Conservation (phyloP, 2,797 vertebrate species). For the Pterois miles region DNA sequence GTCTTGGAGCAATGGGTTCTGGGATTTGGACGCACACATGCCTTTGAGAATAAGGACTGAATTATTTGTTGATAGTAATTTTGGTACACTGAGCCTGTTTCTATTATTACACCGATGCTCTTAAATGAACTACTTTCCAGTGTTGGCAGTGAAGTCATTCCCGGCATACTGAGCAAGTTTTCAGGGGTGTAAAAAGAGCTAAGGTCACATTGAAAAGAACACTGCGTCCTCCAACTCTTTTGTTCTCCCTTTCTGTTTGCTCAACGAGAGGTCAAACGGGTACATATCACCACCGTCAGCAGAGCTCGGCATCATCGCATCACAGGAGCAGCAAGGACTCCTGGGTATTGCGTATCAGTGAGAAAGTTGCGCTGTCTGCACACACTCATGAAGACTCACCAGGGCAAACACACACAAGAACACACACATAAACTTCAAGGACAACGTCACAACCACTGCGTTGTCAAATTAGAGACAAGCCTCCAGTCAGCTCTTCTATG, state of each 20-base stretch:
- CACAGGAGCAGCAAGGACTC: slow-evolving; percentile 29
- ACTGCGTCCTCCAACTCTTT: slow-evolving; percentile 9
- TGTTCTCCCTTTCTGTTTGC: slow-evolving; percentile 26
- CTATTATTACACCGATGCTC: slow-evolving; percentile 6
- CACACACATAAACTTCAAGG: slow-evolving; percentile 19
- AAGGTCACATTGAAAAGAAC: slow-evolving; percentile 47
- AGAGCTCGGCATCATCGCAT: slow-evolving; percentile 16
- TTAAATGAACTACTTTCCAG: slow-evolving; percentile 1
- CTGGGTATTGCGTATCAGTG: slow-evolving; percentile 35
- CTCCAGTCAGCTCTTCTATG: neutral
- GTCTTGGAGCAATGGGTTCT: slow-evolving; percentile 1
- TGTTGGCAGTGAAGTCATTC: neutral
- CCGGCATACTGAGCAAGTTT: slow-evolving; percentile 5
- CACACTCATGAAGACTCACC: neutral
- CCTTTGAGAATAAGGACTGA: slow-evolving; percentile 7
- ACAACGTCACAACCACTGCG: neutral
- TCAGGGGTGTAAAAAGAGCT: neutral
- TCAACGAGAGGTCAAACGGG: slow-evolving; percentile 50
- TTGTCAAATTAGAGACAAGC: slow-evolving; percentile 3
- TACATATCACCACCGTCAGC: slow-evolving; percentile 54
- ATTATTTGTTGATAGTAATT: slow-evolving; percentile 23
- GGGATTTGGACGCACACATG: slow-evolving; percentile 12
- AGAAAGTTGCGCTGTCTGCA: slow-evolving; percentile 30
- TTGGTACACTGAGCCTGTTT: neutral
- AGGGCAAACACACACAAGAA: neutral